These are phyloP conservation scores for Lithophane semibrunnea DNA, from an alignment of 2,888 invertebrate genomes.

Conservation along the genomic window DNA sequence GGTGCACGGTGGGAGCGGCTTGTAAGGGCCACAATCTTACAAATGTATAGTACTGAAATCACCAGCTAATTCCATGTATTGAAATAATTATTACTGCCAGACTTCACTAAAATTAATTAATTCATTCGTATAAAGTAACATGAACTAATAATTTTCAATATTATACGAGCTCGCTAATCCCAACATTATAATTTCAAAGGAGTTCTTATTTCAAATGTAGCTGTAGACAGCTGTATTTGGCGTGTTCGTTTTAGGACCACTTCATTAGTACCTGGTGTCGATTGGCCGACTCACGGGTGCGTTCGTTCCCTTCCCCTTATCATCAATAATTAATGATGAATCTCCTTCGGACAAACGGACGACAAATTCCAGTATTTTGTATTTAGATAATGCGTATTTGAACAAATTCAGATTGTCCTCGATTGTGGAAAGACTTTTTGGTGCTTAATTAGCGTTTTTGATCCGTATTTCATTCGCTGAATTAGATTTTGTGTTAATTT, in stretches of 20 bases:
- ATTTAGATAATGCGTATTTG: constrained; percentile 64
- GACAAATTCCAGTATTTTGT: constrained; percentile 63
- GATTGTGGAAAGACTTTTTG: constrained; percentile 31
- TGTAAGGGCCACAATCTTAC: background rate
- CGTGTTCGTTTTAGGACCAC: constrained; percentile 74
- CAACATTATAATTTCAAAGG: constrained; percentile 73
- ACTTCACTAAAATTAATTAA: background rate
- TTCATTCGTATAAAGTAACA: background rate
- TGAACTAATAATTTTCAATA: constrained; percentile 10
- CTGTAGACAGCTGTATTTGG: constrained; percentile 71
- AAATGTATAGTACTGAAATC: background rate
- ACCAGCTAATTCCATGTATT: background rate
- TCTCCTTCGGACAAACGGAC: constrained; percentile 61
- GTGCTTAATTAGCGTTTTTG: constrained; percentile 39
- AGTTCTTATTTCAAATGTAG: constrained; percentile 63
- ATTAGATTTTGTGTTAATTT: constrained; percentile 19
- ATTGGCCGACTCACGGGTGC: constrained; percentile 73
- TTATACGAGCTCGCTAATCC: constrained; percentile 9
- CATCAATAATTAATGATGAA: constrained; percentile 83
- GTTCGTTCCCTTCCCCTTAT: constrained; percentile 72
- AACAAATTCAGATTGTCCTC: constrained; percentile 59
- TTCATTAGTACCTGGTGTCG: constrained; percentile 83
- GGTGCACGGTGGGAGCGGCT: no score
- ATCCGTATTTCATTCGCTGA: constrained; percentile 8
- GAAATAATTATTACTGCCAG: background rate